Evolutionary conservation across 2,113 vertebrate species (phyloP).

Genomic region (Agapornis roseicollis): DNA sequence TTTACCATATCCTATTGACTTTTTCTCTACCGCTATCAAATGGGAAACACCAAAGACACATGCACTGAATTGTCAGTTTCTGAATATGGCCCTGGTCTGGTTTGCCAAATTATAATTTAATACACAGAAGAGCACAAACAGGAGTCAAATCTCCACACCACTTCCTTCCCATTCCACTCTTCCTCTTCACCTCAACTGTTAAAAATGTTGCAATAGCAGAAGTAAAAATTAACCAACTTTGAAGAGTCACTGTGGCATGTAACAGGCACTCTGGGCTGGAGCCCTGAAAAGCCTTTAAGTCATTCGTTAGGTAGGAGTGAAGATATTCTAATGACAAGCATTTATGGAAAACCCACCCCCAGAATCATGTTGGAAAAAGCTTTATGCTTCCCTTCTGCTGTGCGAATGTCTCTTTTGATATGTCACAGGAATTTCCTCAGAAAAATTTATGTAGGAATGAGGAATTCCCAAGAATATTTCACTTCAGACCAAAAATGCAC

Average conservation of each 20-base stretch:
- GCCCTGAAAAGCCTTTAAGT: background rate
- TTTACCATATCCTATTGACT: background rate
- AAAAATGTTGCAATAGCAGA: background rate
- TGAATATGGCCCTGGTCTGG: accelerated
- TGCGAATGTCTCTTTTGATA: background rate
- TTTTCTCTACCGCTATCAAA: background rate
- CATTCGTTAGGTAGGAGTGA: background rate
- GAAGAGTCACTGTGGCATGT: background rate
- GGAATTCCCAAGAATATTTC: slow-evolving; percentile 16
- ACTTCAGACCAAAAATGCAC: background rate
- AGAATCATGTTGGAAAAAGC: background rate
- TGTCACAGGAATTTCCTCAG: background rate
- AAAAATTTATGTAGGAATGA: background rate
- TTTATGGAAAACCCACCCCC: background rate
- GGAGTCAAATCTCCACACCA: background rate
- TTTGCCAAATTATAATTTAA: background rate
- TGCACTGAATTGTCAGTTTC: background rate
- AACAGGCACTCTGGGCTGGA: background rate
- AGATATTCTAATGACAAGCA: background rate
- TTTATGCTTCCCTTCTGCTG: background rate
- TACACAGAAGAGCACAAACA: background rate
- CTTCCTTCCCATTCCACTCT: background rate
- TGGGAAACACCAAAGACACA: background rate
- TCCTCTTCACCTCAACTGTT: background rate
- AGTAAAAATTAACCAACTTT: background rate